A percentile compares a stretch with the other conserved stretches of the same genome.
Evolutionary conservation across 2,113 vertebrate species (phyloP).

Genomic region (Oreochromis niloticus): DNA sequence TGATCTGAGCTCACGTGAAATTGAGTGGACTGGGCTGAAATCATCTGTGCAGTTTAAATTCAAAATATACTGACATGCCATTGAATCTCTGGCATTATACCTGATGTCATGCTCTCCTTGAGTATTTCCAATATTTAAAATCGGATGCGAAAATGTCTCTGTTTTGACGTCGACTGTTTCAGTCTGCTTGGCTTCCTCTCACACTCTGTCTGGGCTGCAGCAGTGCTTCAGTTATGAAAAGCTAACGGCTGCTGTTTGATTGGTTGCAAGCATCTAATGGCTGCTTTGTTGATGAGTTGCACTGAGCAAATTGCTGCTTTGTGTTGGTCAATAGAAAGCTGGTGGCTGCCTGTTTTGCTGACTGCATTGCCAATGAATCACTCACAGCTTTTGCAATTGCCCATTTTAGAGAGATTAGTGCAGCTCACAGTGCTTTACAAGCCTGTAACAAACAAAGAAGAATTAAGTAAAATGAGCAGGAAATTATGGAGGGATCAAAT

Average conservation of each 20-base stretch:
- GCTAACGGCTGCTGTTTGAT: constrained; percentile 42
- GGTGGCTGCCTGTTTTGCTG: constrained; percentile 32
- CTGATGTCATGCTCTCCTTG: background rate
- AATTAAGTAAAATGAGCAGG: background rate
- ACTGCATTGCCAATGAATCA: background rate
- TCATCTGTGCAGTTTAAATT: background rate
- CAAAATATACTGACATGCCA: background rate
- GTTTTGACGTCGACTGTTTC: background rate
- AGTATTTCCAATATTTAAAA: constrained; percentile 16
- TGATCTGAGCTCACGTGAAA: background rate
- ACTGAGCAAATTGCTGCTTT: constrained; percentile 10
- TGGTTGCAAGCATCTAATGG: constrained; percentile 25
- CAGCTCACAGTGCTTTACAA: background rate
- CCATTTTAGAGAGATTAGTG: background rate
- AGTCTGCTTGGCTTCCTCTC: constrained; percentile 54
- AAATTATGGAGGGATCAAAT: background rate
- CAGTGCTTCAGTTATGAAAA: background rate
- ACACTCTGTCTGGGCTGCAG: constrained; percentile 11
- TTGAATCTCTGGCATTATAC: background rate
- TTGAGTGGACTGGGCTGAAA: background rate
- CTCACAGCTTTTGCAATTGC: background rate
- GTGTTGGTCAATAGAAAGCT: background rate
- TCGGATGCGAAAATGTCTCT: constrained; percentile 1
- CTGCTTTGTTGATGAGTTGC: constrained; percentile 27
- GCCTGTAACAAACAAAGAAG: background rate